A percentile compares a stretch with the other conserved stretches of the same genome.
Evolutionary conservation across 2,797 vertebrate species (phyloP).

Genomic region (Sebastes dallii): DNA sequence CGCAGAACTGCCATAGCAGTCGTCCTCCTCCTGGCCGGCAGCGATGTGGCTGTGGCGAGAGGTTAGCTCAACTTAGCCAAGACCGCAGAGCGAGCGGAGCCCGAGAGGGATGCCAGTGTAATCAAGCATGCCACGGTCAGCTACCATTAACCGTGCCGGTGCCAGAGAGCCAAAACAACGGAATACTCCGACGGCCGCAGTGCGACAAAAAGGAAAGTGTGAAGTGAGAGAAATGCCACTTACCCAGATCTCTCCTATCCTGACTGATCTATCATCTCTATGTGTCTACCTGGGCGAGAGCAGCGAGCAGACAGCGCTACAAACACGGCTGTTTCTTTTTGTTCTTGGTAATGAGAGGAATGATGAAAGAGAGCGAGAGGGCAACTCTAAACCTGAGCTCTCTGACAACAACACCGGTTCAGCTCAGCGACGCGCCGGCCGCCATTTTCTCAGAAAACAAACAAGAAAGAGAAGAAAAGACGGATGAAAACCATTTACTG

Average conservation of each 20-base stretch:
- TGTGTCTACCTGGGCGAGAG: slow-evolving; percentile 76
- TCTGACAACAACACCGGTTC: slow-evolving; percentile 83
- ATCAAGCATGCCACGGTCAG: slow-evolving; percentile 85
- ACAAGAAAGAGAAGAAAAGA: slow-evolving; percentile 76
- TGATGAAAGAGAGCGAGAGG: slow-evolving; percentile 82
- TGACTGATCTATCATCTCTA: slow-evolving; percentile 58
- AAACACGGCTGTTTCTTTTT: slow-evolving; percentile 55
- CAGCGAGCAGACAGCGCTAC: slow-evolving; percentile 83
- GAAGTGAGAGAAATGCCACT: slow-evolving; percentile 71
- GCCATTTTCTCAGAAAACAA: slow-evolving; percentile 92
- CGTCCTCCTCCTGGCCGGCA: slow-evolving; percentile 81
- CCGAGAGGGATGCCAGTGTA: slow-evolving; percentile 86
- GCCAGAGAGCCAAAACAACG: slow-evolving; percentile 63
- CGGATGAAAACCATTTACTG: slow-evolving; percentile 80
- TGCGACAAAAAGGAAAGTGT: slow-evolving; percentile 71
- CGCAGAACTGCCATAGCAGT: slow-evolving; percentile 77
- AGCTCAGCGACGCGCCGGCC: slow-evolving; percentile 87
- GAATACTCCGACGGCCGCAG: slow-evolving; percentile 61
- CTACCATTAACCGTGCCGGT: slow-evolving; percentile 84
- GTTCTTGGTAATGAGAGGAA: slow-evolving; percentile 73
- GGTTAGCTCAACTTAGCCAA: slow-evolving; percentile 77
- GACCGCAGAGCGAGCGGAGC: slow-evolving; percentile 69
- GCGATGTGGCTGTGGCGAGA: slow-evolving; percentile 82
- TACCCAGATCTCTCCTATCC: slow-evolving; percentile 78
- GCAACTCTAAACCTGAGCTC: slow-evolving; percentile 84